Base-by-base conservation (phyloP, 2,113 vertebrate genomes). In the Leptobrachium ailaonicum region DNA sequence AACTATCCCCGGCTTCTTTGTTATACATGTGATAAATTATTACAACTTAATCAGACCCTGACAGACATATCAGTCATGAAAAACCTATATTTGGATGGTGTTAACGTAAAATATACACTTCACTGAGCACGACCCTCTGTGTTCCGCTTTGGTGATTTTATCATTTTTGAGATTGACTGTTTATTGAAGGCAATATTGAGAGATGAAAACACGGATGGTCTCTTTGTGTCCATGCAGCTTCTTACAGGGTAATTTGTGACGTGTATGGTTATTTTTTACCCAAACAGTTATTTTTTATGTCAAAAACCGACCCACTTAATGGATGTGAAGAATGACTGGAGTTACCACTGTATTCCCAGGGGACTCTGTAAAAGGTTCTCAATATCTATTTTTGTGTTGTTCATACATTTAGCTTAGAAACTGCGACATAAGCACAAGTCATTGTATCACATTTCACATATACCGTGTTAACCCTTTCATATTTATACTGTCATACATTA, bases 11-110 rank as follows among this genome's bases (percentile, higher is more conserved):
- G 69, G 63, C 70, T 72, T 82, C n/a, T 73, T 82, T 83, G 44
- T 78, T 82, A 14, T 66, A 42, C 56, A 68, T 20, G 71, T 53
- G 66, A 13, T 75, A 78, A 86, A 76, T 3, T 79, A 80, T 85
- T 64, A 82, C 67, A 81, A 58, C 73, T 42, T 86, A 75, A 75
- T 85, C 43, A 0, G 63, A 73, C 3, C 69, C 53, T 71, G 80
- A 82, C 82, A 85, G 74, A 56, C 50, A 75, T 86, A 82, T 87
- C 83, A 79, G 78, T 87, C 82, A 83, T 50, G 66, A 66, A 86
- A 70, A 80, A 40, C 50, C 79, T 7, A 0, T 78, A 83, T 86
- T 83, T 84, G 68, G 79, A 80, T 80, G 53, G 60, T 78, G 71
- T 81, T 82, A 67, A 80, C 87, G 82, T 71, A 72, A 86, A 88